These are phyloP conservation scores for Alviniconcha strummeri DNA, from an alignment of 2,888 invertebrate species.

Conservation along the genomic window DNA sequence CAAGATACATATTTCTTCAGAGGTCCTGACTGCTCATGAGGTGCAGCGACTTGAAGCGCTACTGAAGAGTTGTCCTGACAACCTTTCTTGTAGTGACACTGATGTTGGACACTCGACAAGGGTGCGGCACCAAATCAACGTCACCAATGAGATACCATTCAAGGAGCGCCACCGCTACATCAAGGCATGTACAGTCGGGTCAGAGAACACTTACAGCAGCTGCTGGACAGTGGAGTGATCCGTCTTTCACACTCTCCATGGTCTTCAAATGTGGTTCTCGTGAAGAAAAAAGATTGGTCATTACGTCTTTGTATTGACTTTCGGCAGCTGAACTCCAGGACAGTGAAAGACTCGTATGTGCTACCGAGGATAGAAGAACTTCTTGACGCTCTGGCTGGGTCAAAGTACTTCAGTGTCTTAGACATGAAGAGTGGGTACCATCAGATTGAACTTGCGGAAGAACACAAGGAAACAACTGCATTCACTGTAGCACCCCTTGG, in stretches of 20 bases:
- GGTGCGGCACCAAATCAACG: background rate
- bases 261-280: background rate
- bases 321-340: conserved; percentile 38
- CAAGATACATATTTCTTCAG: background rate
- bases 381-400: conserved; percentile 38
- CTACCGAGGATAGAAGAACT: conserved; percentile 46
- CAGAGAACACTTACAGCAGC: background rate
- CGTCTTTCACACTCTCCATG: background rate
- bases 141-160: background rate
- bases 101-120: background rate
- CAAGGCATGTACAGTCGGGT: background rate
- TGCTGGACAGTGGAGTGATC: background rate
- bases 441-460: conserved; percentile 37
- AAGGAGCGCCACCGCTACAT: background rate
- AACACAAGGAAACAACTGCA: conserved; percentile 41
- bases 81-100: background rate
- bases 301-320: conserved; percentile 33
- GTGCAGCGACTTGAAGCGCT: no score
- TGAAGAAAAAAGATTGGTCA: background rate
- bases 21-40: background rate
- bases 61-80: no score
- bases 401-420: conserved; percentile 34
- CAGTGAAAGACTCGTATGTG: conserved; percentile 44
- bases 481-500: conserved; percentile 40
- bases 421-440: conserved; percentile 43